Conservation (phyloP, 2,797 vertebrate genomes). For the Malurus leucopterus region DNA sequence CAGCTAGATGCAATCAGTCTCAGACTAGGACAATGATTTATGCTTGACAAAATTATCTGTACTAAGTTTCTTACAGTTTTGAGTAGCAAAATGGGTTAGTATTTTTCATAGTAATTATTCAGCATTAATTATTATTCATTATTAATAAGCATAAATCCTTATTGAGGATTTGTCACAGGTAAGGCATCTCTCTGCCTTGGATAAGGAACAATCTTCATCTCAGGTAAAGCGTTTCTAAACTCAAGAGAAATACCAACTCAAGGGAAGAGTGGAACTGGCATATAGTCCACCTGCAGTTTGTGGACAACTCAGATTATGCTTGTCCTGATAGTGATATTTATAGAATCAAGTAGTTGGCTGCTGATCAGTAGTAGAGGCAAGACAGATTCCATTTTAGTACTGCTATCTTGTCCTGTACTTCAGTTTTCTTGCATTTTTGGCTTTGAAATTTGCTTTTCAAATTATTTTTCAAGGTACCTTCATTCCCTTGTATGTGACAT, state of each 20-base stretch:
- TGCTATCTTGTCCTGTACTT: not conserved
- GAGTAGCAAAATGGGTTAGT: not conserved
- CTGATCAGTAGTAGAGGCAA: not conserved
- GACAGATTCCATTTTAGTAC: not conserved
- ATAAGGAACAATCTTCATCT: not conserved
- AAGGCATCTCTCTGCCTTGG: not conserved
- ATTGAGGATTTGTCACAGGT: not conserved
- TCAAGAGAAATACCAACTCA: not conserved
- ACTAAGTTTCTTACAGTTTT: not conserved
- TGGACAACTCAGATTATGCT: not conserved
- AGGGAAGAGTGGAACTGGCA: not conserved
- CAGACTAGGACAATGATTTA: not conserved
- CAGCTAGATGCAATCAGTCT: not conserved
- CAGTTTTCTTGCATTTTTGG: not conserved
- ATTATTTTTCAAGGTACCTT: not conserved
- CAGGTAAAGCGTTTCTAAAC: not conserved
- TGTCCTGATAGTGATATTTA: not conserved
- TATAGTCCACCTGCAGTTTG: not conserved
- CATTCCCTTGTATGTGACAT: not conserved
- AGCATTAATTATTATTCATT: not conserved
- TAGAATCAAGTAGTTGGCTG: not conserved
- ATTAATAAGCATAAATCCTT: not conserved
- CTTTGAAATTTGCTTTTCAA: not conserved
- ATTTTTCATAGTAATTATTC: not conserved
- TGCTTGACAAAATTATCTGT: not conserved